Evolutionary conservation across 2,888 invertebrate species (phyloP).

Genomic region (Eudasyphora cyanicolor): DNA sequence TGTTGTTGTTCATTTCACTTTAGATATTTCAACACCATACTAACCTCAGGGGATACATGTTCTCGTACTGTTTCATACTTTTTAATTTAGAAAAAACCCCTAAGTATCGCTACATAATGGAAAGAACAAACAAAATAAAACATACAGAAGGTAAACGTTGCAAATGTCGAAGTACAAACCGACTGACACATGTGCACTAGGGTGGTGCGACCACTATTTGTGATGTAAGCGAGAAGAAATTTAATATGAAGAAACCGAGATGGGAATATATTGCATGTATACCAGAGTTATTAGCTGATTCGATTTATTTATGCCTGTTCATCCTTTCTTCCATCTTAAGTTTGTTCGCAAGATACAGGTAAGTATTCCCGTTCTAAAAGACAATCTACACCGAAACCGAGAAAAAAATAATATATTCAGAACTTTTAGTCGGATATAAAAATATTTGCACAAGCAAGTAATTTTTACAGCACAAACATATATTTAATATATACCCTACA

Average conservation of each 20-base stretch:
- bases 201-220: no score
- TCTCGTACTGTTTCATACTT: constrained; percentile 48
- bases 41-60: constrained; percentile 58
- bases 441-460: no score
- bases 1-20: constrained; percentile 40
- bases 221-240: background rate
- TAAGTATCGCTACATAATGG: constrained; percentile 14
- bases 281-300: no score
- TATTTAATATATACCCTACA: no score
- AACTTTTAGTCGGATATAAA: no score
- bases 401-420: no score
- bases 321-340: no score
- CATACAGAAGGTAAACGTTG: constrained; percentile 46
- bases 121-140: constrained; percentile 28
- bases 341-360: no score
- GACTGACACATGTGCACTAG: background rate
- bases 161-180: constrained; percentile 25
- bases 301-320: no score
- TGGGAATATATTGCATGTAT: background rate
- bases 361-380: no score
- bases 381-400: no score
- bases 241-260: background rate
- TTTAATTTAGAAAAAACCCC: constrained; percentile 55
- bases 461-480: no score
- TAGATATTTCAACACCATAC: constrained; percentile 55